Evolutionary conservation across 2,113 vertebrate species (phyloP).

Genomic region (Nansenia antarctica): DNA sequence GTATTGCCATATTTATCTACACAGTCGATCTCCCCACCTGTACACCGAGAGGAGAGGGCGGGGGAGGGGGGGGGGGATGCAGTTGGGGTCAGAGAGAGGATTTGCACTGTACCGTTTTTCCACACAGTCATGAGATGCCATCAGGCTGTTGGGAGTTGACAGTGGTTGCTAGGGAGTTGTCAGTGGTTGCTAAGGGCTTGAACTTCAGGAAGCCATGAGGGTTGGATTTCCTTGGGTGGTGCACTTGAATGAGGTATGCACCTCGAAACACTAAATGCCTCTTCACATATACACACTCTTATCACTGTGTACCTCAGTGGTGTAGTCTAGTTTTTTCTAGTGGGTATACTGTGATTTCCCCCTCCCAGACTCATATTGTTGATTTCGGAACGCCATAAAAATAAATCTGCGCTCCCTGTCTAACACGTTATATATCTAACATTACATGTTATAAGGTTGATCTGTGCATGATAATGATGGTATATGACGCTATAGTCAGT

Average conservation of each 20-base stretch:
- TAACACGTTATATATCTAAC: too few relatives aligned
- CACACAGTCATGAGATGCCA: not conserved
- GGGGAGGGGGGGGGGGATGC: not conserved
- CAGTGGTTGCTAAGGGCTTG: slow-evolving; percentile 2
- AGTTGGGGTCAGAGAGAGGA: not conserved
- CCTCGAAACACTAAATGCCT: not conserved
- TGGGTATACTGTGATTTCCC: not conserved
- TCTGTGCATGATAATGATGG: too few relatives aligned
- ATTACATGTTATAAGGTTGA: too few relatives aligned
- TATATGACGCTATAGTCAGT: too few relatives aligned
- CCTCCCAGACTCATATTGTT: too few relatives aligned
- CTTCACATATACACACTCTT: not conserved
- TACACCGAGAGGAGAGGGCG: not conserved
- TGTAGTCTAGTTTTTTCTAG: not conserved
- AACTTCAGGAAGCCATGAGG: not conserved
- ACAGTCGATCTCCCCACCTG: slow-evolving; percentile 93
- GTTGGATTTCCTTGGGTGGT: not conserved
- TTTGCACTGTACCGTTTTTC: not conserved
- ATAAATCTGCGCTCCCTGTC: too few relatives aligned
- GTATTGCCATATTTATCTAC: slow-evolving; percentile 90
- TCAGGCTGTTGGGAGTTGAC: not conserved
- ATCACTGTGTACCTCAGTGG: not conserved
- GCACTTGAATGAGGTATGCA: not conserved
- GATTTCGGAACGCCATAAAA: too few relatives aligned
- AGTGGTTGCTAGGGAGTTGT: not conserved